phyloP scores from a whole-genome alignment of 2,797 vertebrate species.

The Scolopax rusticola region DNA sequence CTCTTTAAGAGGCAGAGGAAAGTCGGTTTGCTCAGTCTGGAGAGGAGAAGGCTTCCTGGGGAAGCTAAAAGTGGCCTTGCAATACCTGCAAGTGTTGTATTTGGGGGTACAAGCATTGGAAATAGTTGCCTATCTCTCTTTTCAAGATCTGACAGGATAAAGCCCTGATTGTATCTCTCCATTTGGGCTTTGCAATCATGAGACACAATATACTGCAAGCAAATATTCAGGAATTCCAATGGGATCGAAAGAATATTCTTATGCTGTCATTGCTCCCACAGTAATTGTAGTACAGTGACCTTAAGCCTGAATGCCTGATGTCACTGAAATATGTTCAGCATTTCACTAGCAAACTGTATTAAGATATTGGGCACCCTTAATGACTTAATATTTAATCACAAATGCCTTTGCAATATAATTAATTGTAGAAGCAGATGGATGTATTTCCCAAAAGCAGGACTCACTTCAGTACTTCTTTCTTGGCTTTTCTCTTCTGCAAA shows the following conservation, averaged over 20 bases:
- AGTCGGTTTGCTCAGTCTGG: neutral
- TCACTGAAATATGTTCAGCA: neutral
- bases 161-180: neutral
- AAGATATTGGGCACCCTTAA: neutral
- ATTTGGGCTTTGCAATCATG: neutral
- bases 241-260: neutral
- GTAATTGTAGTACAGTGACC: neutral
- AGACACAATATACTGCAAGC: neutral
- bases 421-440: neutral
- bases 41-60: neutral
- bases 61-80: neutral
- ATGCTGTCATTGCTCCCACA: neutral
- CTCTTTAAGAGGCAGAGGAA: neutral
- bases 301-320: neutral
- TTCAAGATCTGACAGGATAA: neutral
- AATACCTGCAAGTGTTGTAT: neutral
- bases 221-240: neutral
- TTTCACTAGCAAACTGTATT: neutral
- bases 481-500: neutral
- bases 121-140: neutral
- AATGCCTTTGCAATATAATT: neutral
- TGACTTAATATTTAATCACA: neutral
- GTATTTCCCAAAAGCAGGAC: neutral
- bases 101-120: neutral
- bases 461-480: neutral